Conservation (phyloP, 1,140 invertebrate genomes). For the Potamilus streckersoni region DNA sequence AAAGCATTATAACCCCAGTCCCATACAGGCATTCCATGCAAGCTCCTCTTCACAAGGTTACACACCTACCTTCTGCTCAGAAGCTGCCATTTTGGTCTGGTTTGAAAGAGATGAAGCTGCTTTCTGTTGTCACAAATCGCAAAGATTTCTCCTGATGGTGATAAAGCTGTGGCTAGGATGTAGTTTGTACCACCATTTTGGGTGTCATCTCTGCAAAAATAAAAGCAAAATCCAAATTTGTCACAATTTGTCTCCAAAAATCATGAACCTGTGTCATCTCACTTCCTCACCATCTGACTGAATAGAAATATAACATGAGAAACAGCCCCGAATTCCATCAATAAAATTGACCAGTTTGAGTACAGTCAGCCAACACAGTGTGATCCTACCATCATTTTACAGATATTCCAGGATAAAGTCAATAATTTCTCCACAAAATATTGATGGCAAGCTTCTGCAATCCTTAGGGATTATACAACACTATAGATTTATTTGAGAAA, state of each 20-base stretch:
- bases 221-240: neutral
- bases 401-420: slow-evolving; percentile 31
- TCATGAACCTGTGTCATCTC: no score
- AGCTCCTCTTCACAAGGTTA: no score
- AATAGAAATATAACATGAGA: no score
- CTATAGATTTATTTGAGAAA: slow-evolving; percentile 18
- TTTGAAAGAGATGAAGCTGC: slow-evolving; percentile 25
- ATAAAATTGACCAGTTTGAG: slow-evolving; percentile 38
- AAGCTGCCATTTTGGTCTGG: slow-evolving; percentile 10
- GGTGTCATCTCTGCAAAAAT: neutral
- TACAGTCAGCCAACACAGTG: no score
- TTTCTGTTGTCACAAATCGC: slow-evolving; percentile 20
- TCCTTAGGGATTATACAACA: slow-evolving; percentile 35
- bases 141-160: slow-evolving; percentile 24
- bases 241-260: no score
- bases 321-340: slow-evolving; percentile 12
- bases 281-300: no score
- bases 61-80: slow-evolving; percentile 17
- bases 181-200: slow-evolving; percentile 15
- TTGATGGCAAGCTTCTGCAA: slow-evolving; percentile 24
- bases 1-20: no score
- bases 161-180: slow-evolving; percentile 22
- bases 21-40: no score
- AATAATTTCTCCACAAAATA: slow-evolving; percentile 39
- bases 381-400: slow-evolving; percentile 26